Evolutionary conservation across 2,888 invertebrate species (phyloP), one percentile per base, ranked within the genome.

Genomic region (Drosophila fulvimacula): DNA sequence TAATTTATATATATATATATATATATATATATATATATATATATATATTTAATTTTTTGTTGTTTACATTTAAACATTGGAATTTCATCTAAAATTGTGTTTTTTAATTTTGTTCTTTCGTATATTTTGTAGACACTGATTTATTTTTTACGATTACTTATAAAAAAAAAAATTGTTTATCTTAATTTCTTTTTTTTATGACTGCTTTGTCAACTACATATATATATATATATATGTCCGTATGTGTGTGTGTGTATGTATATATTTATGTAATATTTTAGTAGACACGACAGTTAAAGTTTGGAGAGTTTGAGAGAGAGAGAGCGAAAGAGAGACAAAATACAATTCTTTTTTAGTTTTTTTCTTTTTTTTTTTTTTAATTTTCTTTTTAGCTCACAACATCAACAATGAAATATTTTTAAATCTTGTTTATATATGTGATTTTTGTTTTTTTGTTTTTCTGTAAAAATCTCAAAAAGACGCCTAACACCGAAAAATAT

Each of bases 401-500:
- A 92, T 91, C 91, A 91, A 92, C 91, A 91, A 90, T 91, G 89
- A 91, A 90, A 90, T 90, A 88, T 79, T 81, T 87, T 74, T 76
- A 46, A 66, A 69, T 72, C 36, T 62, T 59, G 65, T 67, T 30
- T 73, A 49, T 58, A 64, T 64, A 59, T 60, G 48, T 34, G 32
- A 49, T 5, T 32, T 49, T 15, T 34, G n/a, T 15, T 30, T 46
- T 48, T 48, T 69, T 71, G 56, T 41, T 38, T 55, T 81, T 82
- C 78, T 88, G 87, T 90, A 82, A 88, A 89, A 87, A 91, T 91
- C 90, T 90, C 90, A 91, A 92, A 92, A 92, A 92, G 91, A 92
- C 92, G 91, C 90, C 92, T 92, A 92, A 92, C 92, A 92, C 91
- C 92, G 91, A 92, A 92, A 92, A 91, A 92, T 92, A 92, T 91